Conservation (phyloP, 2,888 invertebrate species). For the Platynereis dumerilii region DNA sequence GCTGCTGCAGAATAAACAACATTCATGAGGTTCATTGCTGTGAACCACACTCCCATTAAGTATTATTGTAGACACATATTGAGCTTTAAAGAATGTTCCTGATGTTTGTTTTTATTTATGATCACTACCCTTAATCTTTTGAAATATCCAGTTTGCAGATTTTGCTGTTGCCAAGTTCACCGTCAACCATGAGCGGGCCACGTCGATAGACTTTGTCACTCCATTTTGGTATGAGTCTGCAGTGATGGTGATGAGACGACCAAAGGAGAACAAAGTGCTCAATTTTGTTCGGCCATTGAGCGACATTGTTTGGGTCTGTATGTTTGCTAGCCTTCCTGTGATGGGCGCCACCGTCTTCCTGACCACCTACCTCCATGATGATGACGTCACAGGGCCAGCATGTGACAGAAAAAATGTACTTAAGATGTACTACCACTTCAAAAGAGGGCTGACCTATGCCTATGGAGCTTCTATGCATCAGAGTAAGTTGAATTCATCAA, state of each 20-base stretch:
- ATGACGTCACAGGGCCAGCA: too few species aligned
- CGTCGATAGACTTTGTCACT: slow-evolving; percentile 27
- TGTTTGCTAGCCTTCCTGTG: slow-evolving; percentile 12
- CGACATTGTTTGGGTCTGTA: slow-evolving; percentile 15
- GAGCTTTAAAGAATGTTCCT: too few species aligned
- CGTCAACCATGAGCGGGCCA: slow-evolving; percentile 23
- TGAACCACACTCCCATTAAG: too few species aligned
- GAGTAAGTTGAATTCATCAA: slow-evolving; percentile 13
- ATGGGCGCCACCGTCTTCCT: slow-evolving; percentile 5
- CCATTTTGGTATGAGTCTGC: slow-evolving; percentile 34
- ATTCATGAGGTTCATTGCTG: too few species aligned
- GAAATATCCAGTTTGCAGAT: slow-evolving; percentile 18
- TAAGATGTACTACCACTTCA: background rate
- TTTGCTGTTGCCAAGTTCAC: slow-evolving; percentile 34
- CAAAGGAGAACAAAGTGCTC: slow-evolving; percentile 12
- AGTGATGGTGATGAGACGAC: slow-evolving; percentile 29
- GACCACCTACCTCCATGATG: too few species aligned
- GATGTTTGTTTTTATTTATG: too few species aligned
- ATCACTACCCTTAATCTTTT: too few species aligned
- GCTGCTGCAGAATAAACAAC: too few species aligned
- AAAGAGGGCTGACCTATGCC: slow-evolving; percentile 8
- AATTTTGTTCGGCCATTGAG: slow-evolving; percentile 27
- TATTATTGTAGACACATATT: too few species aligned
- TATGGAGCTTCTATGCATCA: slow-evolving; percentile 29
- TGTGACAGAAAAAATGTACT: too few species aligned